Percentiles rank a stretch among this genome's conserved stretches.
Evolutionary conservation across 2,888 invertebrate species (phyloP).

Genomic region (Nasonovia ribisnigri): DNA sequence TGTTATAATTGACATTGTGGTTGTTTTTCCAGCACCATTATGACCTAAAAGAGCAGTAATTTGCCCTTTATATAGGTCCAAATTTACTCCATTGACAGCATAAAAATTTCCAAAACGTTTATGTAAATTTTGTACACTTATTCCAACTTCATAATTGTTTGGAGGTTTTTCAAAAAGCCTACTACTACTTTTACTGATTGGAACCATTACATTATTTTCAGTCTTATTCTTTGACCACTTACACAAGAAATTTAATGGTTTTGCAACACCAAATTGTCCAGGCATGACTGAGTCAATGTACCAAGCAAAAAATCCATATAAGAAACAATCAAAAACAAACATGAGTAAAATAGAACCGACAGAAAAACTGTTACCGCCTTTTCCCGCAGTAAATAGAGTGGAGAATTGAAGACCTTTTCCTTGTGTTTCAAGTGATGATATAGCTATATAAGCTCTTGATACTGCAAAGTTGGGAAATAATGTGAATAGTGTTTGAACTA

Average conservation of each 20-base stretch:
- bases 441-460: background rate
- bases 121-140: slow-evolving; percentile 69
- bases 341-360: slow-evolving; percentile 68
- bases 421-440: slow-evolving; percentile 66
- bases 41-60: slow-evolving; percentile 90
- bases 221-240: slow-evolving; percentile 11
- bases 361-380: background rate
- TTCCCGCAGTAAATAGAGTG: slow-evolving; percentile 68
- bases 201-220: slow-evolving; percentile 1
- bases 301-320: slow-evolving; percentile 74
- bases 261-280: slow-evolving; percentile 79
- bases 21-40: slow-evolving; percentile 89
- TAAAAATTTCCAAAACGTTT: slow-evolving; percentile 68
- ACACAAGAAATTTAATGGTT: slow-evolving; percentile 67
- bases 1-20: slow-evolving; percentile 81
- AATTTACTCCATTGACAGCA: slow-evolving; percentile 79
- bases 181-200: slow-evolving; percentile 18
- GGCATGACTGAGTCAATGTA: slow-evolving; percentile 78
- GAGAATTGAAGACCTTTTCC: slow-evolving; percentile 70
- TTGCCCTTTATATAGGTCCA: slow-evolving; percentile 85
- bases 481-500: slow-evolving; percentile 25
- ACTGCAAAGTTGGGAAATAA: slow-evolving; percentile 50
- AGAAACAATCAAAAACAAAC: slow-evolving; percentile 72
- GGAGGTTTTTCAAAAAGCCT: slow-evolving; percentile 65
- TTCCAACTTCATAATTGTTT: slow-evolving; percentile 69